A percentile compares a stretch with the other conserved stretches of the same genome.
phyloP scores from a whole-genome alignment of 2,888 invertebrate species.

The Acronicta alni region DNA sequence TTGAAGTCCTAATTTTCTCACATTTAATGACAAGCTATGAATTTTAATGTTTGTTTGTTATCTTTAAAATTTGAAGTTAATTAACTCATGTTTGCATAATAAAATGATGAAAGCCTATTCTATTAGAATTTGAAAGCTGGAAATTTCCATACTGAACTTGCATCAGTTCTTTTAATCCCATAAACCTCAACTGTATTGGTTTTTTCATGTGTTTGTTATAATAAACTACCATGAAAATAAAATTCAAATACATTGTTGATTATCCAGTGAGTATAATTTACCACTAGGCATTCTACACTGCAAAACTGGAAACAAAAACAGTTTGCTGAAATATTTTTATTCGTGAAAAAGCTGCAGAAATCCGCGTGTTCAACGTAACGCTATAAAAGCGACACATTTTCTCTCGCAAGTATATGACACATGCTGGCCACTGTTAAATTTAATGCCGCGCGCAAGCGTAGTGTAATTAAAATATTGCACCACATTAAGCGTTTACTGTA shows the following conservation, averaged over 20 bases:
- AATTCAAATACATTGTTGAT: conserved; percentile 1
- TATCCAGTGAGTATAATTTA: conserved; percentile 27
- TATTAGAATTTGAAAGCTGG: no score
- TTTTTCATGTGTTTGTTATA: no score
- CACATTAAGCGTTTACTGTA: conserved; percentile 52
- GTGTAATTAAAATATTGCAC: conserved; percentile 62
- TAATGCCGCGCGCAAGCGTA: conserved; percentile 50
- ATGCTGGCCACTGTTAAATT: conserved; percentile 41
- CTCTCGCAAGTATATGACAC: conserved; percentile 37
- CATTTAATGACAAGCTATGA: no score
- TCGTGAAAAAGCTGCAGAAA: conserved; percentile 20
- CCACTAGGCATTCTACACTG: conserved; percentile 5
- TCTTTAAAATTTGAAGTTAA: no score
- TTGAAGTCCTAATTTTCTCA: no score
- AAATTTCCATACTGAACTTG: no score
- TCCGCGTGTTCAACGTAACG: conserved; percentile 17
- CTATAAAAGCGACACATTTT: conserved; percentile 23
- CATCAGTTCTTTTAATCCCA: no score
- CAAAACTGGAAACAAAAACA: conserved; percentile 17
- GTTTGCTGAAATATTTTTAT: conserved; percentile 25
- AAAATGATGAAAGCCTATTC: no score
- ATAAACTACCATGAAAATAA: no score
- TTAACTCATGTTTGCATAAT: no score
- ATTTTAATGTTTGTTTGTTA: no score
- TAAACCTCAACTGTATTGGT: no score